Conservation (phyloP, 2,113 vertebrate species). For the Anas platyrhynchos region DNA sequence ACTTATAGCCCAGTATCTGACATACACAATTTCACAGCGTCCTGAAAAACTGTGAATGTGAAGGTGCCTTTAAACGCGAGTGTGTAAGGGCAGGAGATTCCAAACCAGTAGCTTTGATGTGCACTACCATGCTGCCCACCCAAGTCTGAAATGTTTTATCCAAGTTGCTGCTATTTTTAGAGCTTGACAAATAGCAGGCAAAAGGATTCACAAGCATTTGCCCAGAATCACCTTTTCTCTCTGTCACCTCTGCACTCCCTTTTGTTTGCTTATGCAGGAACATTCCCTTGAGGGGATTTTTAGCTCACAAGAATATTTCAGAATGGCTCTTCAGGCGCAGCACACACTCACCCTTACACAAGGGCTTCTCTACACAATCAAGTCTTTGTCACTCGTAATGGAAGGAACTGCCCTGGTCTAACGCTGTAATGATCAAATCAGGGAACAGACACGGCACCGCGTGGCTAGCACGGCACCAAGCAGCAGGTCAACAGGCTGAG, state of each 20-base stretch:
- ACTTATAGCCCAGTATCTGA: neutral
- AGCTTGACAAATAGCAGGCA: conserved; percentile 55
- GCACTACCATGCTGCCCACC: neutral
- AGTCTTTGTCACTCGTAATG: neutral
- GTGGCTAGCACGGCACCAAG: neutral
- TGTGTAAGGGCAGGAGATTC: neutral
- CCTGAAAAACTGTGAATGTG: neutral
- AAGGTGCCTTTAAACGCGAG: neutral
- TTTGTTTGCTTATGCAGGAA: conserved; percentile 33
- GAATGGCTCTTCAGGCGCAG: neutral
- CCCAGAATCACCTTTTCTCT: conserved; percentile 54
- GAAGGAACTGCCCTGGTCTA: neutral
- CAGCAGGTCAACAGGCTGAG: neutral
- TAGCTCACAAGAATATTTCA: conserved; percentile 17
- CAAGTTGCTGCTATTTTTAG: conserved; percentile 41
- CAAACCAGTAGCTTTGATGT: neutral
- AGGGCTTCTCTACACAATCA: neutral
- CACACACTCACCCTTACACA: neutral
- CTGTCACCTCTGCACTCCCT: conserved; percentile 25
- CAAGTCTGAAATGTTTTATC: neutral
- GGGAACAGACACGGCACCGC: neutral
- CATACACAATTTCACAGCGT: neutral
- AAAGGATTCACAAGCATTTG: conserved; percentile 47
- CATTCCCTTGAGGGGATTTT: neutral
- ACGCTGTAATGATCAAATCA: accelerated